A percentile compares a stretch with the other conserved stretches of the same genome.
Conservation (phyloP, 2,113 vertebrate species). For the Acanthisitta chloris region DNA sequence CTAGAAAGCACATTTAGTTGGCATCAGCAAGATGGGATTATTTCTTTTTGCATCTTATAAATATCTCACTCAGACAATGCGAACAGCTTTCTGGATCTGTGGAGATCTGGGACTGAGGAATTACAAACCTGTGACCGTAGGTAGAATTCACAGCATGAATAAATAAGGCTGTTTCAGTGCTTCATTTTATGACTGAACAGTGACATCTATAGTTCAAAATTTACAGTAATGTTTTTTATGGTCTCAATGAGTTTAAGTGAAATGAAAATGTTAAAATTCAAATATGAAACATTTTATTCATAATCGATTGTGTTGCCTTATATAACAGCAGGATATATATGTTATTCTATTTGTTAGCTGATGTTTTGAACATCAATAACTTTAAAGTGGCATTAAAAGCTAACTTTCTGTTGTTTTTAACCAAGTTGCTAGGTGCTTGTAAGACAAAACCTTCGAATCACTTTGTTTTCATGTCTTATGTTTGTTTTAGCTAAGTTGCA, state of each 20-base stretch:
- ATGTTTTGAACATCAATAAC: background rate
- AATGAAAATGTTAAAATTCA: background rate
- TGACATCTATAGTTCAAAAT: constrained; percentile 51
- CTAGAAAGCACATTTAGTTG: background rate
- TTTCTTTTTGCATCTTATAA: background rate
- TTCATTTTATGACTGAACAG: constrained; percentile 49
- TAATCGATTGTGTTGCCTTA: background rate
- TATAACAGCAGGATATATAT: background rate
- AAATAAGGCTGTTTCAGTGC: background rate
- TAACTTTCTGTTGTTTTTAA: background rate
- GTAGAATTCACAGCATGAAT: background rate
- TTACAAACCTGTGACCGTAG: background rate
- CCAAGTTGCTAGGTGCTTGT: background rate
- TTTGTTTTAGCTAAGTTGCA: background rate
- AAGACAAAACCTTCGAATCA: background rate
- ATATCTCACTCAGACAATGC: background rate
- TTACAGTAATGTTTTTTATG: background rate
- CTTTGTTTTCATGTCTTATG: background rate
- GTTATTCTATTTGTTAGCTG: background rate
- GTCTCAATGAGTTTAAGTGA: background rate
- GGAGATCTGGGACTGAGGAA: background rate
- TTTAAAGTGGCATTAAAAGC: background rate
- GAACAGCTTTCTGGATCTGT: background rate
- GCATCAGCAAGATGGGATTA: background rate
- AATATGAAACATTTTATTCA: background rate